These are phyloP conservation scores for Parapristionchus giblindavisi DNA, from an alignment of 2,888 invertebrate species.

Conservation along the genomic window DNA sequence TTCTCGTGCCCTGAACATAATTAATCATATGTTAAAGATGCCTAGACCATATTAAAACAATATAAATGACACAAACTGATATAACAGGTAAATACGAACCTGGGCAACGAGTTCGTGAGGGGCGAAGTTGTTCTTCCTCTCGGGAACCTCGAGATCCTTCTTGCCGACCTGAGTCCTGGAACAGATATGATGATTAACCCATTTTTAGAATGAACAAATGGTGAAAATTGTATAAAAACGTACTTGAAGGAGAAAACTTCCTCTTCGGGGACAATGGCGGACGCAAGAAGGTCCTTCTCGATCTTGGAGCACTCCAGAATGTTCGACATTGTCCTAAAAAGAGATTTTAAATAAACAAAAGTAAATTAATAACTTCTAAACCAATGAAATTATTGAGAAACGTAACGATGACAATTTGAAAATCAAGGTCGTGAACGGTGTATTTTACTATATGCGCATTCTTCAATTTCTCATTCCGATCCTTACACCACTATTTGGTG, in stretches of 20 bases:
- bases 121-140: constrained; percentile 46
- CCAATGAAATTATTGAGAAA: no score
- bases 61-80: not conserved
- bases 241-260: constrained; percentile 26
- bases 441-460: no score
- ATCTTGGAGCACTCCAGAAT: constrained; percentile 47
- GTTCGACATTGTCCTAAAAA: constrained; percentile 39
- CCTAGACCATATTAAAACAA: not conserved
- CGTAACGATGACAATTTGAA: no score
- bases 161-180: constrained; percentile 44
- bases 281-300: constrained; percentile 42
- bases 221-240: not conserved
- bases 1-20: constrained; percentile 44
- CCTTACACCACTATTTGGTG: no score
- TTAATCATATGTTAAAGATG: not conserved
- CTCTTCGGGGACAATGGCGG: not conserved
- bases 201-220: not conserved
- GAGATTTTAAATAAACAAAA: no score
- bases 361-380: no score
- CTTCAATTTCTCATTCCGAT: no score
- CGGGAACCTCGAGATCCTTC: constrained; percentile 44
- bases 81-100: not conserved
- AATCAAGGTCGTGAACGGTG: no score
- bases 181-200: constrained; percentile 32
- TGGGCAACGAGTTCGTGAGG: constrained; percentile 52